Percentiles rank a stretch among this genome's conserved stretches.
Conservation (phyloP, 2,888 invertebrate species). For the Folsomia candida region DNA sequence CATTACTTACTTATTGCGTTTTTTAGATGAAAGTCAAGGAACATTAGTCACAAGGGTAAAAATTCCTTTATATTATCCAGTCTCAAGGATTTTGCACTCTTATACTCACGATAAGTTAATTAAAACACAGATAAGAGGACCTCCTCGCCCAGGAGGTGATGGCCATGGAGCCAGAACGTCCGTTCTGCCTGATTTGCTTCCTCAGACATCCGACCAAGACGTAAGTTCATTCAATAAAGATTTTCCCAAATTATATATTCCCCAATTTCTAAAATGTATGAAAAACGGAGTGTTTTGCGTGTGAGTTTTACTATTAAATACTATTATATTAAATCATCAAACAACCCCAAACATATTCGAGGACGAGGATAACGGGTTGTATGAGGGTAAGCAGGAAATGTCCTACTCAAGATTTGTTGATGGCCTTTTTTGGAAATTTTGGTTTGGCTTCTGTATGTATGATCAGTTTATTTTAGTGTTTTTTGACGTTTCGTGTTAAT, state of each 20-base stretch:
- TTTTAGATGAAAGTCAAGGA: constrained; percentile 67
- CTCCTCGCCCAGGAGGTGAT: constrained; percentile 30
- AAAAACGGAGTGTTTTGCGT: neutral
- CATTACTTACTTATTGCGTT: too few species aligned
- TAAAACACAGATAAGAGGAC: too few species aligned
- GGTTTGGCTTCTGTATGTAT: too few species aligned
- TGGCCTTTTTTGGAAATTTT: too few species aligned
- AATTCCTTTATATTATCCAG: too few species aligned
- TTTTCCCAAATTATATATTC: neutral
- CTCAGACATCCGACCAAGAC: constrained; percentile 60
- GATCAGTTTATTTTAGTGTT: too few species aligned
- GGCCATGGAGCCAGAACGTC: constrained; percentile 70
- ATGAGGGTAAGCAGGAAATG: neutral
- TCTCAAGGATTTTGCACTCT: too few species aligned
- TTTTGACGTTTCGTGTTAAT: too few species aligned
- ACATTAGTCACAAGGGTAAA: constrained; percentile 50
- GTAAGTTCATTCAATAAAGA: constrained; percentile 33
- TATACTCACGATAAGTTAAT: too few species aligned
- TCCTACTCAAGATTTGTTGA: too few species aligned
- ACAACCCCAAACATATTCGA: neutral
- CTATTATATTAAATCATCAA: neutral
- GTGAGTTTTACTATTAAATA: neutral
- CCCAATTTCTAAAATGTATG: neutral
- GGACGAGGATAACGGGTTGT: neutral
- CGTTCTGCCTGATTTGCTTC: constrained; percentile 91